phyloP scores from a whole-genome alignment of 2,888 invertebrate species.

The Lycaena phlaeas region DNA sequence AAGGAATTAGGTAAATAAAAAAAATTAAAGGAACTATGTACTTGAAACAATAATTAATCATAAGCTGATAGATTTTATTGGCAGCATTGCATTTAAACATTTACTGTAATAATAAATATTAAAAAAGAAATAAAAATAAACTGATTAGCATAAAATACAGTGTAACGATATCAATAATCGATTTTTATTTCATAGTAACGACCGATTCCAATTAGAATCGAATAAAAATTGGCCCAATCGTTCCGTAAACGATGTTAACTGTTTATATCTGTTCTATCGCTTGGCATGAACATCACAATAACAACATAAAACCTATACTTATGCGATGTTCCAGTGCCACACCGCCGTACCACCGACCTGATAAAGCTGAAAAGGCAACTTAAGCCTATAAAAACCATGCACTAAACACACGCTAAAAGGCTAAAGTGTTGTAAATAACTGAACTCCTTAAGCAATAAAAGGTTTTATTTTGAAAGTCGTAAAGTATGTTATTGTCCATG shows the following conservation, averaged over 20 bases:
- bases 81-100: too few species aligned
- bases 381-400: constrained; percentile 73
- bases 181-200: neutral
- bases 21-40: too few species aligned
- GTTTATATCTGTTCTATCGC: constrained; percentile 64
- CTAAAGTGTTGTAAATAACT: constrained; percentile 65
- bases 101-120: too few species aligned
- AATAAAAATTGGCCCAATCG: constrained; percentile 50
- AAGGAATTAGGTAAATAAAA: too few species aligned
- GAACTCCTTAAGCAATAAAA: constrained; percentile 63
- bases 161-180: too few species aligned
- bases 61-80: too few species aligned
- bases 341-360: constrained; percentile 68
- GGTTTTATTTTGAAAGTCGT: constrained; percentile 58
- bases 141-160: too few species aligned
- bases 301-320: constrained; percentile 71
- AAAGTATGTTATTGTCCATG: constrained; percentile 68
- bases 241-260: constrained; percentile 53
- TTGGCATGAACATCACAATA: constrained; percentile 69
- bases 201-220: constrained; percentile 39
- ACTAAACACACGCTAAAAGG: constrained; percentile 61
- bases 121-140: too few species aligned
- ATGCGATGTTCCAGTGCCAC: constrained; percentile 71
- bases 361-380: constrained; percentile 74
- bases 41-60: too few species aligned